Evolutionary conservation across 2,113 vertebrate genomes (phyloP).

Genomic region (Cryptoleucopteryx plumbea): DNA sequence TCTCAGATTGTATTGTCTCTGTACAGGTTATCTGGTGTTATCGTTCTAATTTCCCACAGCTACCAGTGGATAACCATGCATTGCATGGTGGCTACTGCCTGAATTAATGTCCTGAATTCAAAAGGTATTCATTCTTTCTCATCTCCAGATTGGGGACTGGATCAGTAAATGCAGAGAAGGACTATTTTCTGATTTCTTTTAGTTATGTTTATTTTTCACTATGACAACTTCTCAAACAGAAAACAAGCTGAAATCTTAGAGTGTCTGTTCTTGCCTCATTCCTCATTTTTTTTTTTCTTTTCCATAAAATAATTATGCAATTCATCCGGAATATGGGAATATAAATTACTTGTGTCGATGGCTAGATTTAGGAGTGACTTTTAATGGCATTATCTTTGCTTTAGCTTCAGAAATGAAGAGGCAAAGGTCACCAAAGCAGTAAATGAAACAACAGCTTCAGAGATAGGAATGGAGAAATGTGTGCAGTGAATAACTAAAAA

Average conservation of each 20-base stretch:
- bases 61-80: background rate
- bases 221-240: constrained; percentile 5
- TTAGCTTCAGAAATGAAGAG: background rate
- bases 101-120: background rate
- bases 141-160: background rate
- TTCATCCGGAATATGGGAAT: background rate
- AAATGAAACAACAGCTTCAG: background rate
- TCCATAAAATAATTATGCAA: background rate
- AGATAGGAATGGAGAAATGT: background rate
- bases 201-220: constrained; percentile 1
- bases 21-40: background rate
- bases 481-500: background rate
- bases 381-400: background rate
- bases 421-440: background rate
- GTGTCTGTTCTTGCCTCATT: background rate
- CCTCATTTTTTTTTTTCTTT: background rate
- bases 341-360: background rate
- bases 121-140: background rate
- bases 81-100: background rate
- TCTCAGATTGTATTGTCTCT: background rate
- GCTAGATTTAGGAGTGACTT: background rate
- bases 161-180: background rate
- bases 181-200: background rate
- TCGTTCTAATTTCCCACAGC: background rate
- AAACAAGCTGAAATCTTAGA: background rate